Evolutionary conservation across 2,797 vertebrate genomes (phyloP).

Genomic region (Forpus xanthops): DNA sequence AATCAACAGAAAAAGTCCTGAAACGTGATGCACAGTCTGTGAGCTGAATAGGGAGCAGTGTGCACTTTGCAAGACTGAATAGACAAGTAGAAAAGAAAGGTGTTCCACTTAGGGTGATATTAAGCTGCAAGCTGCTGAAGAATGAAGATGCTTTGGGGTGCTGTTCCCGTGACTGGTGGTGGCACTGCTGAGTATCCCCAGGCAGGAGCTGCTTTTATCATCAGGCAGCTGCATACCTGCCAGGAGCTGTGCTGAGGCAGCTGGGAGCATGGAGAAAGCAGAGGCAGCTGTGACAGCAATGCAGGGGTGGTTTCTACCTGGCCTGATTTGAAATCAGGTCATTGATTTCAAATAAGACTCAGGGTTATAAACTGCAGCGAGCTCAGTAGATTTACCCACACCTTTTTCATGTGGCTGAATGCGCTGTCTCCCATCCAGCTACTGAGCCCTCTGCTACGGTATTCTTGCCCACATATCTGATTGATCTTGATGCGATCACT

Average conservation of each 20-base stretch:
- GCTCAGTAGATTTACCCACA: not conserved
- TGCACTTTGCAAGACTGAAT: not conserved
- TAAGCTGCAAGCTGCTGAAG: not conserved
- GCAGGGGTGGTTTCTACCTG: not conserved
- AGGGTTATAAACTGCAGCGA: not conserved
- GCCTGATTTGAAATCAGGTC: not conserved
- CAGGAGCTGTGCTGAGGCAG: not conserved
- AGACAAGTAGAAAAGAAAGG: not conserved
- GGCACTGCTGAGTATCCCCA: not conserved
- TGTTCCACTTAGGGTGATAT: not conserved
- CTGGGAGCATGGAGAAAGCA: fast-evolving
- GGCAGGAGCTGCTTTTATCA: not conserved
- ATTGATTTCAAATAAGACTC: not conserved
- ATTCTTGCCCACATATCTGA: not conserved
- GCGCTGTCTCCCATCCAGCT: not conserved
- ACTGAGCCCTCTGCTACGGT: not conserved
- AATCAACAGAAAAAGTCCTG: not conserved
- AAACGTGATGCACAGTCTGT: not conserved
- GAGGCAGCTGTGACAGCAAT: not conserved
- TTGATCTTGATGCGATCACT: fast-evolving
- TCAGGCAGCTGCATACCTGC: fast-evolving
- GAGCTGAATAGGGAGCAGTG: not conserved
- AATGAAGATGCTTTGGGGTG: not conserved
- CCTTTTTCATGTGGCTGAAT: not conserved
- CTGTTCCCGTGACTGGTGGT: not conserved